Evolutionary conservation across 1,140 invertebrate genomes (phyloP), one percentile per base, ranked within the genome.

Genomic region (Drosophila parvula): DNA sequence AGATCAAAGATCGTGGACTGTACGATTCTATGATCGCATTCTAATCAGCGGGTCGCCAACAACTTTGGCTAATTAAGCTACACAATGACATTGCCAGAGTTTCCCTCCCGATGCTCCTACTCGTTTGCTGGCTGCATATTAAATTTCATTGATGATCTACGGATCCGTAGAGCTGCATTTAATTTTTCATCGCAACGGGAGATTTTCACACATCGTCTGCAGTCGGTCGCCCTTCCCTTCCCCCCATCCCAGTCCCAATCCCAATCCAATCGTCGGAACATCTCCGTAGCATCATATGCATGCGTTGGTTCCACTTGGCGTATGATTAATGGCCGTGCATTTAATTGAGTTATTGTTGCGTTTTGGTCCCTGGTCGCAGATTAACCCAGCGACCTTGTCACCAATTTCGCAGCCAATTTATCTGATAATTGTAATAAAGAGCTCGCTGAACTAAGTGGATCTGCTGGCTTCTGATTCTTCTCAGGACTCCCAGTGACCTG

Each of bases 121-220:
- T 40, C 14, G 61, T 36, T 58, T 44, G 61, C 56, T 67, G 60
- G 50, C 38, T 48, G 77, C 86, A 90, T 90, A 90, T 90, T 90
- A 90, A 86, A 81, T 90, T 90, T 90, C 86, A 90, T 90, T 90
- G 86, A 86, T 90, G 86, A 90, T 90, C 86, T 76, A 90, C 71
- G 82, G 74, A 65, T 78, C 43, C 80, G 70, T 78, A 90, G 83
- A 83, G 64, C 76, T 90, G 82, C 86, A 90, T 90, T 90, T 86
- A 86, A 86, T 90, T 90, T 90, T 90, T 90, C 82, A 86, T 83
- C 86, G 44, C 86, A 64, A 75, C 86, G 82, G 86, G 86, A 83
- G 79, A 90, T 86, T 90, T 90, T 90, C 86, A 90, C 86, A 90
- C 86, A 83, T 90, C 61, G 74, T 76, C 71, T 57, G 56, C 60